phyloP scores from a whole-genome alignment of 2,113 vertebrate species.

The Setophaga kirtlandii region DNA sequence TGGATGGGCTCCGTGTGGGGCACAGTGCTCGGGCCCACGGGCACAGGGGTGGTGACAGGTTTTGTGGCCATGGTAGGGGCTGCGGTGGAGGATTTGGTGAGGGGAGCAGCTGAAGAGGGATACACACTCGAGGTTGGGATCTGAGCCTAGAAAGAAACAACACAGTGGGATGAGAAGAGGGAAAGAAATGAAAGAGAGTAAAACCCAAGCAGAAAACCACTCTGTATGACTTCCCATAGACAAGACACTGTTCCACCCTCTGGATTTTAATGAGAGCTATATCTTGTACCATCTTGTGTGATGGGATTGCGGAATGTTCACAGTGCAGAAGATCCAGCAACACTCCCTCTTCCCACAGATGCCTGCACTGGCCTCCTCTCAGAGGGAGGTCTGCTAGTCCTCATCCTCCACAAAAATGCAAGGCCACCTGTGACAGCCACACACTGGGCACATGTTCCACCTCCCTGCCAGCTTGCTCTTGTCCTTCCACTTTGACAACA shows the following conservation, averaged over 20 bases:
- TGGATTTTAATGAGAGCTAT: background rate
- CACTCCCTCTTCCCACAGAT: background rate
- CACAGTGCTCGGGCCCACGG: background rate
- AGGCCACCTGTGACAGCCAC: background rate
- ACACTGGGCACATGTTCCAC: background rate
- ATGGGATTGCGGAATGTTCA: background rate
- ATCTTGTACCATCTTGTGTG: background rate
- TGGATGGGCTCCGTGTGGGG: slow-evolving; percentile 51
- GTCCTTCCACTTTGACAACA: background rate
- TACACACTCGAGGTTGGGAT: slow-evolving; percentile 46
- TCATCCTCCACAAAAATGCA: background rate
- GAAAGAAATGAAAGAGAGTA: background rate
- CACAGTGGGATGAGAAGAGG: background rate
- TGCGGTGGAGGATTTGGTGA: slow-evolving; percentile 33
- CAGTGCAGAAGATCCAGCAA: background rate
- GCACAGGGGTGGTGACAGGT: slow-evolving; percentile 4
- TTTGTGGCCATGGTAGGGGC: background rate
- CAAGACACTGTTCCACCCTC: background rate
- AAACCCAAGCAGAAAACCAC: background rate
- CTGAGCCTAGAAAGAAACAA: slow-evolving; percentile 64
- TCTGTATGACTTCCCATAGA: background rate
- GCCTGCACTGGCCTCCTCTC: background rate
- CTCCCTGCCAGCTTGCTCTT: background rate
- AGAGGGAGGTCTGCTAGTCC: background rate
- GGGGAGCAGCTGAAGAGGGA: slow-evolving; percentile 66